Percentiles rank a stretch among this genome's conserved stretches.
These are phyloP conservation scores for Hydriomena furcata DNA, from an alignment of 2,888 invertebrate species.

Conservation along the genomic window DNA sequence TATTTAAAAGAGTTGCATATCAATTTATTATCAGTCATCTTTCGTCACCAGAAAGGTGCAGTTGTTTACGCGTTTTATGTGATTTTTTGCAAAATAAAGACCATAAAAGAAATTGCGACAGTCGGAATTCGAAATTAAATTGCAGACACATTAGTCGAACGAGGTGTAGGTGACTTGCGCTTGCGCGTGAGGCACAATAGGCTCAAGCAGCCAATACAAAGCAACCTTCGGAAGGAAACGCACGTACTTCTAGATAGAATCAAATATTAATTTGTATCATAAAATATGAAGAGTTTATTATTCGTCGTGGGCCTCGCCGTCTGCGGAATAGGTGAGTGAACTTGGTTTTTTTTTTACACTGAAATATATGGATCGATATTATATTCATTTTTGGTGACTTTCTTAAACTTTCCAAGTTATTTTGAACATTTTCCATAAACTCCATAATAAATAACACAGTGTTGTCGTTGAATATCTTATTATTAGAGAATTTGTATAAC, in stretches of 20 bases:
- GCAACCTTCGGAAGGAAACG: conserved; percentile 68
- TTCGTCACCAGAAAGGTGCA: conserved; percentile 6
- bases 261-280: conserved; percentile 40
- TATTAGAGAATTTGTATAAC: too few species aligned
- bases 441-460: too few species aligned
- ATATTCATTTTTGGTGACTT: too few species aligned
- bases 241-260: conserved; percentile 59
- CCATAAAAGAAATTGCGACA: conserved; percentile 32
- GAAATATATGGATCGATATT: too few species aligned
- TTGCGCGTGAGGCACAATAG: conserved; percentile 54
- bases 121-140: conserved; percentile 25
- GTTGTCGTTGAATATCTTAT: too few species aligned
- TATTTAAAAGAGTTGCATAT: conserved; percentile 23
- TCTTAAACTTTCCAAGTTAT: too few species aligned
- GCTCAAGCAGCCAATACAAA: conserved; percentile 62
- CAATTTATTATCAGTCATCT: conserved; percentile 14
- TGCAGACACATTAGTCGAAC: conserved; percentile 43
- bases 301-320: conserved; percentile 54
- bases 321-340: conserved; percentile 66
- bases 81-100: conserved; percentile 13
- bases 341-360: neutral
- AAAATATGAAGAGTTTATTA: conserved; percentile 67
- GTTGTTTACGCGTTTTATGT: conserved; percentile 4
- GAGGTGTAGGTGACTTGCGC: conserved; percentile 44
- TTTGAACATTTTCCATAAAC: too few species aligned